These are phyloP conservation scores for Heliconius eleuchia DNA, from an alignment of 1,140 invertebrate genomes.

Conservation along the genomic window DNA sequence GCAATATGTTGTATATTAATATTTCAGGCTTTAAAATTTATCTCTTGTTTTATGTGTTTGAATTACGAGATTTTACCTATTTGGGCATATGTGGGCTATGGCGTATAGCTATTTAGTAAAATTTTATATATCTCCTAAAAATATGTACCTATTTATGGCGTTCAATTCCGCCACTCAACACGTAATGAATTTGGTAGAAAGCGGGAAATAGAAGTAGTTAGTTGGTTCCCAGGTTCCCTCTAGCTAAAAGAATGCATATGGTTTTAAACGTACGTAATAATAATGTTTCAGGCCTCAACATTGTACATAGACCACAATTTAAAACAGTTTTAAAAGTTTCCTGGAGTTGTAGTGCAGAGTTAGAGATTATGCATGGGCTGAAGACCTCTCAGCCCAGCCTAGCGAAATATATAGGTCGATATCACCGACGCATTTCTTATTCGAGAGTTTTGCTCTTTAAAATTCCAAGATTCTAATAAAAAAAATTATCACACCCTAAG, in stretches of 20 bases:
- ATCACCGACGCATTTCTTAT: conserved; percentile 28
- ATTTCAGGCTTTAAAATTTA: no score
- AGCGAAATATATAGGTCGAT: conserved; percentile 31
- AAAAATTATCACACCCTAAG: conserved; percentile 30
- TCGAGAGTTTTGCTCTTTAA: conserved; percentile 34
- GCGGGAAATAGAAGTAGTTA: no score
- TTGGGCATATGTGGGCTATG: no score
- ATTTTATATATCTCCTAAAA: no score
- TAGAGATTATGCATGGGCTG: conserved; percentile 2
- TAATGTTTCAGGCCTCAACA: neutral
- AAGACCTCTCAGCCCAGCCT: conserved; percentile 17
- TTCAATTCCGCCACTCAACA: no score
- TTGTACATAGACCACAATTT: neutral
- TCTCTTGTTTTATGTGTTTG: no score
- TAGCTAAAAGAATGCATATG: neutral
- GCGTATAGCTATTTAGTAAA: no score
- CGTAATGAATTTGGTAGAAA: no score
- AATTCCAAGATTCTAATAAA: conserved; percentile 37
- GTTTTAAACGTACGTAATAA: neutral
- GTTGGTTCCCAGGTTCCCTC: no score
- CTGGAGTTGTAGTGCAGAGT: conserved; percentile 6
- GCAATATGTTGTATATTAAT: neutral
- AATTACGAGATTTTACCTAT: no score
- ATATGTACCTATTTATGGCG: no score
- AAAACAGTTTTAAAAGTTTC: neutral